Evolutionary conservation across 2,797 vertebrate species (phyloP).

Genomic region (Odontamblyopus rebecca): DNA sequence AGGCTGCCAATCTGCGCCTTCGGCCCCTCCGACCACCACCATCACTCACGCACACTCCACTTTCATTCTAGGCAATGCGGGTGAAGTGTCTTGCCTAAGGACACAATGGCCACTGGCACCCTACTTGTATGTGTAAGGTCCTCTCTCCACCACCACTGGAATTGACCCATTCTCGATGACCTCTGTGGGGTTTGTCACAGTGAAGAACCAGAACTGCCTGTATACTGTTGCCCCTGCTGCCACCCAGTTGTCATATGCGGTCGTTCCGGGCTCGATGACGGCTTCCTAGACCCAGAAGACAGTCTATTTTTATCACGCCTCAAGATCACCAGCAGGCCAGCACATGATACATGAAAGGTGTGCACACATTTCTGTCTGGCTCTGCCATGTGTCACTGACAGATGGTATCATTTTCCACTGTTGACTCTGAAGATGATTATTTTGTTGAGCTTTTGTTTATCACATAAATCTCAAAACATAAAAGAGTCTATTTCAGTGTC

Average conservation of each 20-base stretch:
- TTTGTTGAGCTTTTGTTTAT: slow-evolving; percentile 24
- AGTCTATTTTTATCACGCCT: slow-evolving; percentile 68
- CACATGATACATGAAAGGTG: slow-evolving; percentile 46
- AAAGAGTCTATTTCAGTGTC: neutral
- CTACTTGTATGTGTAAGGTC: slow-evolving; percentile 93
- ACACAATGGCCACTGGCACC: neutral
- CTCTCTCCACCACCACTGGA: slow-evolving; percentile 82
- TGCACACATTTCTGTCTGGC: neutral
- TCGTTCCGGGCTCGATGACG: slow-evolving; percentile 85
- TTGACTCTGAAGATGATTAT: slow-evolving; percentile 15
- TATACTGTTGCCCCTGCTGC: slow-evolving; percentile 80
- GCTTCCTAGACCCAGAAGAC: slow-evolving; percentile 76
- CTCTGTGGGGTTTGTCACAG: slow-evolving; percentile 83
- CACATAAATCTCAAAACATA: slow-evolving; percentile 24
- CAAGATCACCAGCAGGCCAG: slow-evolving; percentile 59
- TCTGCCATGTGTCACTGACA: slow-evolving; percentile 19
- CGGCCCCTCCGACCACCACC: no score
- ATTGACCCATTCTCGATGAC: slow-evolving; percentile 65
- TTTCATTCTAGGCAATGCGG: no score
- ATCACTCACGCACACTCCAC: no score
- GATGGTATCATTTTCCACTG: slow-evolving; percentile 25
- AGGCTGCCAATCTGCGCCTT: no score
- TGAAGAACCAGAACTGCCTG: slow-evolving; percentile 91
- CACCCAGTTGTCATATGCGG: slow-evolving; percentile 87
- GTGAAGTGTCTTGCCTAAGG: no score